Evolutionary conservation across 2,797 vertebrate genomes (phyloP).

Genomic region (Hephaestus fuliginosus): DNA sequence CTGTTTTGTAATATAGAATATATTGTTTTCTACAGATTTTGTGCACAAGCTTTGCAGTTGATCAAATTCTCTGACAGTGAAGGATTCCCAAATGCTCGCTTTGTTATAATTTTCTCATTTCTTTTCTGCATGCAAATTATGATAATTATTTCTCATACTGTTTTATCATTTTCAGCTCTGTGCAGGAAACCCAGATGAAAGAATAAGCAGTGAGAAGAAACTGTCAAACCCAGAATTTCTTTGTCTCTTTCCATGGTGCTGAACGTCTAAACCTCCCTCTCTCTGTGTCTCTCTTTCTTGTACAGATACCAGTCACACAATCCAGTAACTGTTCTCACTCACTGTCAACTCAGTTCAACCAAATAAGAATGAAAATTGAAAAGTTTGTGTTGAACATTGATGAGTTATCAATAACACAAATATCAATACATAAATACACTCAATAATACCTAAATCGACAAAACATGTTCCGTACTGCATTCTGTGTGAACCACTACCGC

Average conservation of each 20-base stretch:
- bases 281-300: not conserved
- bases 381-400: not conserved
- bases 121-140: not conserved
- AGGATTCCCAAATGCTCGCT: constrained; percentile 6
- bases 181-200: not conserved
- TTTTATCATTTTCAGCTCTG: constrained; percentile 6
- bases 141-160: not conserved
- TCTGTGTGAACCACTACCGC: no score
- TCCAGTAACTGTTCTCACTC: no score
- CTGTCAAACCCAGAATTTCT: not conserved
- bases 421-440: not conserved
- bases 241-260: not conserved
- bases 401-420: not conserved
- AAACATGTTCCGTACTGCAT: not conserved
- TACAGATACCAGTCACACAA: not conserved
- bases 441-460: not conserved
- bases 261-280: not conserved
- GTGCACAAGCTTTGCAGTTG: constrained; percentile 2
- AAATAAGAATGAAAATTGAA: not conserved
- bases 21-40: constrained; percentile 41
- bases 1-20: constrained; percentile 28
- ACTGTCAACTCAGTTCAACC: no score
- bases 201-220: not conserved
- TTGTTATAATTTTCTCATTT: constrained; percentile 21
- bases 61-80: constrained; percentile 31